Evolutionary conservation across 2,113 vertebrate species (phyloP).

Genomic region (Romanogobio albipinnatus): DNA sequence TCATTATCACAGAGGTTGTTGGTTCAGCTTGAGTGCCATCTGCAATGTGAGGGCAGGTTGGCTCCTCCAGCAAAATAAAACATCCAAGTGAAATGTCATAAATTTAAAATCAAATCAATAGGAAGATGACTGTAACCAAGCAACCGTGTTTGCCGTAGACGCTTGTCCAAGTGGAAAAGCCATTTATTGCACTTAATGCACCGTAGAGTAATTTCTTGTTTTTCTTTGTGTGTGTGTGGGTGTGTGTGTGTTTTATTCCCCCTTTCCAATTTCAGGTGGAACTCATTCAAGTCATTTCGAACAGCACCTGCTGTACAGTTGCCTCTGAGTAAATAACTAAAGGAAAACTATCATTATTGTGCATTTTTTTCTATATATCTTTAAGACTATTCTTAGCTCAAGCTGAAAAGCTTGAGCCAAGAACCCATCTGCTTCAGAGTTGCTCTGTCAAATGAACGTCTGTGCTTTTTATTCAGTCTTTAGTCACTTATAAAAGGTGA

Average conservation of each 20-base stretch:
- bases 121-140: constrained; percentile 60
- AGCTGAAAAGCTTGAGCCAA: not conserved
- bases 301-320: constrained; percentile 36
- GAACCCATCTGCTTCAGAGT: constrained; percentile 13
- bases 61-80: constrained; percentile 52
- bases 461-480: constrained; percentile 31
- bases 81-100: constrained; percentile 48
- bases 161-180: constrained; percentile 52
- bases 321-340: constrained; percentile 25
- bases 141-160: constrained; percentile 55
- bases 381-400: constrained; percentile 29
- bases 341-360: constrained; percentile 34
- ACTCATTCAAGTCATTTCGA: constrained; percentile 51
- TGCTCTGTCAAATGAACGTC: constrained; percentile 21
- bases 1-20: constrained; percentile 47
- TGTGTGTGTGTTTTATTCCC: not conserved
- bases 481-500: constrained; percentile 28
- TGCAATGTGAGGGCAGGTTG: constrained; percentile 51
- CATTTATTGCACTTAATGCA: constrained; percentile 52
- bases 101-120: constrained; percentile 61
- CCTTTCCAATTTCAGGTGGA: constrained; percentile 44
- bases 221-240: constrained; percentile 24
- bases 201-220: constrained; percentile 51
- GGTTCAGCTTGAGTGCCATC: constrained; percentile 57
- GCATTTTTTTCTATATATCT: constrained; percentile 13